Evolutionary conservation across 2,113 vertebrate genomes (phyloP).

Genomic region (Scortum barcoo): DNA sequence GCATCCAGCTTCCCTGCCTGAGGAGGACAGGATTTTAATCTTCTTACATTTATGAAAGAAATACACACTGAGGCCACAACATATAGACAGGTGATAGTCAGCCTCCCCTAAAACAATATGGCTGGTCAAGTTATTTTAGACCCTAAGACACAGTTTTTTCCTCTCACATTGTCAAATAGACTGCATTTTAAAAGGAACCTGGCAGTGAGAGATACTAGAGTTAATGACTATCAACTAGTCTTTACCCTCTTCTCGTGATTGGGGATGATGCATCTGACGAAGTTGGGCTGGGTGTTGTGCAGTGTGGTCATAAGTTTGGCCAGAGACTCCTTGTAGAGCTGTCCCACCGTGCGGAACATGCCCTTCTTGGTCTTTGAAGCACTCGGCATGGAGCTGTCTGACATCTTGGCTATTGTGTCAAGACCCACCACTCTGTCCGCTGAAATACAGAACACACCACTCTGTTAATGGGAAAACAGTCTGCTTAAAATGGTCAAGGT

Average conservation of each 20-base stretch:
- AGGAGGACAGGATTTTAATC: neutral
- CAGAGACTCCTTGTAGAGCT: slow-evolving; percentile 98
- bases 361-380: slow-evolving; percentile 98
- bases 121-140: neutral
- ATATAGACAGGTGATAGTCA: neutral
- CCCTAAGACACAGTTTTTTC: neutral
- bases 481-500: neutral
- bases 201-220: neutral
- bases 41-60: neutral
- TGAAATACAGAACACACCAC: slow-evolving; percentile 66
- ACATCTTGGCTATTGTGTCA: slow-evolving; percentile 97
- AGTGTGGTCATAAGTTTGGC: slow-evolving; percentile 98
- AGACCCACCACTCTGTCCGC: slow-evolving; percentile 96
- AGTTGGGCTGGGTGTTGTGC: slow-evolving; percentile 98
- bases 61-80: neutral
- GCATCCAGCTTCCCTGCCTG: slow-evolving; percentile 97
- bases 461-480: neutral
- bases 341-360: slow-evolving; percentile 98
- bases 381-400: slow-evolving; percentile 91
- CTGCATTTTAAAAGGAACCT: neutral
- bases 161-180: neutral
- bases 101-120: neutral
- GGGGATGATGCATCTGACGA: slow-evolving; percentile 98
- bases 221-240: neutral
- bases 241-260: slow-evolving; percentile 97